Conservation (phyloP, 2,888 invertebrate species). For the Sarcophaga rosellei region DNA sequence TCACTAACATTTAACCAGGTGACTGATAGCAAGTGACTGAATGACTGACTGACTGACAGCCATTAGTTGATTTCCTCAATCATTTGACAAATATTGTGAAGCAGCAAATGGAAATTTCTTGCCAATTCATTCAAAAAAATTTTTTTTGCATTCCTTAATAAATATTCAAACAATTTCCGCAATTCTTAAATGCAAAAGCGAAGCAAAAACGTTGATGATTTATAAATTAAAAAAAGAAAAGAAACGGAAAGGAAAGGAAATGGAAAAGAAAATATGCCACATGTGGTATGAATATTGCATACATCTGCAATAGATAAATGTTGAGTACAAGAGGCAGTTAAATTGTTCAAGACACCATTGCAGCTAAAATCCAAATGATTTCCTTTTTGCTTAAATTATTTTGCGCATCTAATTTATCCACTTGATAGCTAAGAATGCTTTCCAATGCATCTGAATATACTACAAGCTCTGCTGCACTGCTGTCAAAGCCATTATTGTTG, state of each 20-base stretch:
- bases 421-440: slow-evolving; percentile 57
- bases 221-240: neutral
- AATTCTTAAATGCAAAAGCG: neutral
- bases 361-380: slow-evolving; percentile 65
- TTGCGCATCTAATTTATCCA: slow-evolving; percentile 66
- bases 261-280: too few relatives aligned
- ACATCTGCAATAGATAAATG: neutral
- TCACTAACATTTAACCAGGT: slow-evolving; percentile 19
- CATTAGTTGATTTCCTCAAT: slow-evolving; percentile 62
- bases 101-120: slow-evolving; percentile 55
- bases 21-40: neutral
- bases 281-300: neutral
- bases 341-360: neutral
- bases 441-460: slow-evolving; percentile 31
- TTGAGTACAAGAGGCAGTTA: neutral
- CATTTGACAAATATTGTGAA: slow-evolving; percentile 29
- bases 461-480: slow-evolving; percentile 19
- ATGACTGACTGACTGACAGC: slow-evolving; percentile 6
- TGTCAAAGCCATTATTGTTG: slow-evolving; percentile 28
- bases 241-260: too few relatives aligned
- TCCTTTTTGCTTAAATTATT: slow-evolving; percentile 61
- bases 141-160: slow-evolving; percentile 39
- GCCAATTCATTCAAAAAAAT: slow-evolving; percentile 54
- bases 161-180: slow-evolving; percentile 66
- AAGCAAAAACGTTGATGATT: neutral